Percentiles rank a stretch among this genome's conserved stretches.
These are phyloP conservation scores for Microchrysa polita DNA, from an alignment of 2,888 invertebrate genomes.

Conservation along the genomic window DNA sequence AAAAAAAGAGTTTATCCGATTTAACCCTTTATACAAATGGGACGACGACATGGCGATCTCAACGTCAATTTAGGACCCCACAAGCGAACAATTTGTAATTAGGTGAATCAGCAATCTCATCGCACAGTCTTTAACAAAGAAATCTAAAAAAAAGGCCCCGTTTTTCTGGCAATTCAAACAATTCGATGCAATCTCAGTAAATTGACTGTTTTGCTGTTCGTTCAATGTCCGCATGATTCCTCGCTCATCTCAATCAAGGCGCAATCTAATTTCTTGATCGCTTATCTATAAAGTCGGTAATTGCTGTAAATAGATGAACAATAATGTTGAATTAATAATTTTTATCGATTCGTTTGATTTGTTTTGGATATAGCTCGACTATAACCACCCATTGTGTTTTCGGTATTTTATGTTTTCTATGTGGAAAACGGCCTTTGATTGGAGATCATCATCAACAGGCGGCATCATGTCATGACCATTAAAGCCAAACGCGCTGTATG, in stretches of 20 bases:
- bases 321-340: constrained; percentile 45
- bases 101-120: constrained; percentile 50
- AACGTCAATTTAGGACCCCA: constrained; percentile 48
- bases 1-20: constrained; percentile 21
- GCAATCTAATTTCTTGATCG: constrained; percentile 33
- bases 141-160: not conserved
- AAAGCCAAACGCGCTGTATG: not conserved
- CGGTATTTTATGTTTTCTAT: not conserved
- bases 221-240: constrained; percentile 1
- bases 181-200: constrained; percentile 1
- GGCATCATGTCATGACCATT: constrained; percentile 10
- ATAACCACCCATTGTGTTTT: constrained; percentile 22
- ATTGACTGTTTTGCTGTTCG: constrained; percentile 10
- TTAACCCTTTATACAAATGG: no score
- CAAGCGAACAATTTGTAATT: constrained; percentile 52
- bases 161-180: not conserved
- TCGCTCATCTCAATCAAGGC: constrained; percentile 27
- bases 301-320: constrained; percentile 46
- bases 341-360: constrained; percentile 36
- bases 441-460: constrained; percentile 22
- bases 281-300: constrained; percentile 42
- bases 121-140: not conserved
- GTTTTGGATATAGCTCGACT: constrained; percentile 22
- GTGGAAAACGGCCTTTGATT: constrained; percentile 3
- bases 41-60: constrained; percentile 35